Percentiles rank a stretch among this genome's conserved stretches.
Conservation (phyloP, 2,888 invertebrate species). For the Xestia rhomboidea region DNA sequence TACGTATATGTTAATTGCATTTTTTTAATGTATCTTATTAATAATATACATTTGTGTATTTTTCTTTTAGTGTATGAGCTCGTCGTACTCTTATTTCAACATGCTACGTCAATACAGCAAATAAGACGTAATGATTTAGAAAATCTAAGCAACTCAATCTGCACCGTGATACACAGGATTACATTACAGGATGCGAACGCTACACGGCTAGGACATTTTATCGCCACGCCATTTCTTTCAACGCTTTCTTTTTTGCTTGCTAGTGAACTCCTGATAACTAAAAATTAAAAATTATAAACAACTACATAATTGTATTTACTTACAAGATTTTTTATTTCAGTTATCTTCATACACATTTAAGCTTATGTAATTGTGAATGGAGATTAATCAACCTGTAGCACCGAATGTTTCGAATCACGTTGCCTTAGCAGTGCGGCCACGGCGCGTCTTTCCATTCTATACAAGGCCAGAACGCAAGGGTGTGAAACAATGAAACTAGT, state of each 20-base stretch:
- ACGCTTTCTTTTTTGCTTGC: background rate
- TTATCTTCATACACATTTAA: background rate
- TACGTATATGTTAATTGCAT: background rate
- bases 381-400: background rate
- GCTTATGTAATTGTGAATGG: background rate
- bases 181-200: background rate
- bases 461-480: too few relatives aligned
- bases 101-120: conserved; percentile 80
- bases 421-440: background rate
- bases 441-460: too few relatives aligned
- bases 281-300: background rate
- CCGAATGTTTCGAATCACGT: background rate
- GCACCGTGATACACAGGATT: background rate
- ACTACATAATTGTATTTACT: background rate
- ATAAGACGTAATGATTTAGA: background rate
- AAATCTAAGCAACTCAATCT: background rate
- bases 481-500: too few relatives aligned
- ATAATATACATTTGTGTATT: conserved; percentile 9
- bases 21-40: background rate
- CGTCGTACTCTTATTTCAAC: conserved; percentile 83
- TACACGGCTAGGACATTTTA: background rate
- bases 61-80: conserved; percentile 80
- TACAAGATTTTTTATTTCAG: conserved; percentile 10
- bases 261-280: background rate
- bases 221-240: background rate